Evolutionary conservation across 2,888 invertebrate species (phyloP), one percentile per base, ranked within the genome.

Genomic region (Amphipoea lucens): DNA sequence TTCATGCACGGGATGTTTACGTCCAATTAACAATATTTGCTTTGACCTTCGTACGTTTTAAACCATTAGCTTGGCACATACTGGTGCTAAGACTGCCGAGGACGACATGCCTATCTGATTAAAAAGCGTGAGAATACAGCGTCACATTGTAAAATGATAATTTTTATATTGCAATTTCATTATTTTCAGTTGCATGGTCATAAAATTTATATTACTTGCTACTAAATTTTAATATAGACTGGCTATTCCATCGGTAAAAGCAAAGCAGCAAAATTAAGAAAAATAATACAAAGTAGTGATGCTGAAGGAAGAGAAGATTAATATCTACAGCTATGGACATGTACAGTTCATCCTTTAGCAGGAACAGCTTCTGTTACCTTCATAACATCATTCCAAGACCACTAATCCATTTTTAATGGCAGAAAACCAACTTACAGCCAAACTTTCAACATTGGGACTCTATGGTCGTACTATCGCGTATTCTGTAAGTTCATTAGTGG

Each of bases 1-100:
- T 76, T 83, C 85, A 82, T 72, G n/a, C 48, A 70, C 74, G 77
- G 74, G 72, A 86, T 87, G 87, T 84, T 71, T 80, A 79, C 76
- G 76, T 79, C 78, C 71, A 84, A 86, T 83, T 84, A 78, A 78
- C 76, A 84, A 72, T 76, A 79, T 84, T 78, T 80, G 76, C 67
- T 73, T 40, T 12, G 86, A 87, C 87, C 84, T 86, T 87, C 76
- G 54, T 83, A 48, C 63, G 60, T 70, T 83, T 84, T 66, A 74
- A 81, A 84, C 62, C 62, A 81, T 82, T 73, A 69, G 82, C 67
- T 66, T 66, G 54, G 69, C 74, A 66, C 40, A 62, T 62, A 42
- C 62, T 84, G 57, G 48, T 51, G 14, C 40, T 60, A n/a, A 66
- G 36, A 78, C 76, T 68, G 17, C 1, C 36, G 36, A 36, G 36